These are phyloP conservation scores for Sterna hirundo DNA, from an alignment of 2,113 vertebrate species.

Conservation along the genomic window DNA sequence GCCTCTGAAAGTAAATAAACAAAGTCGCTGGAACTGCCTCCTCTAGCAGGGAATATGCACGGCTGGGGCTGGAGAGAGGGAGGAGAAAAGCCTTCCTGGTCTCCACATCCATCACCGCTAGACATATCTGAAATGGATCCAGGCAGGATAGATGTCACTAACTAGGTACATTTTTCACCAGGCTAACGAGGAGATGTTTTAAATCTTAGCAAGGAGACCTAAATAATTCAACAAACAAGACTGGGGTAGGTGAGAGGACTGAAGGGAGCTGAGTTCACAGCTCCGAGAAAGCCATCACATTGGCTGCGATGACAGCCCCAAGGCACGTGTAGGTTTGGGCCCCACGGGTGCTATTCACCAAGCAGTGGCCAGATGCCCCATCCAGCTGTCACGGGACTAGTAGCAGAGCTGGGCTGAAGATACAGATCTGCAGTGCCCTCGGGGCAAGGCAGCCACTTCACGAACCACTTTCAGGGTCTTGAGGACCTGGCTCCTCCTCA, in stretches of 20 bases:
- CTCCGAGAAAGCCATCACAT: background rate
- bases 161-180: background rate
- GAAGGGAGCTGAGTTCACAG: background rate
- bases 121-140: background rate
- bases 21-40: background rate
- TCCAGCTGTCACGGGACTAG: background rate
- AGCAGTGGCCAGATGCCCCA: background rate
- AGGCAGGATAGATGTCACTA: background rate
- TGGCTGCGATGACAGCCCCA: background rate
- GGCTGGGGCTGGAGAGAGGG: background rate
- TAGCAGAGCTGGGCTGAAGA: background rate
- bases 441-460: background rate
- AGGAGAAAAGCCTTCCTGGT: background rate
- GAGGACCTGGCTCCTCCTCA: background rate
- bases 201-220: background rate
- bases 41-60: background rate
- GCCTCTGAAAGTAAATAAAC: background rate
- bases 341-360: fast-evolving
- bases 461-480: background rate
- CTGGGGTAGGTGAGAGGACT: background rate
- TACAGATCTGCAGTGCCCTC: fast-evolving
- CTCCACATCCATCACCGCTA: background rate
- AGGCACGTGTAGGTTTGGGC: fast-evolving
- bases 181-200: background rate
- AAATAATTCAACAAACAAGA: background rate